These are phyloP conservation scores for Lamproptera curius DNA, from an alignment of 2,888 invertebrate genomes.

Conservation along the genomic window DNA sequence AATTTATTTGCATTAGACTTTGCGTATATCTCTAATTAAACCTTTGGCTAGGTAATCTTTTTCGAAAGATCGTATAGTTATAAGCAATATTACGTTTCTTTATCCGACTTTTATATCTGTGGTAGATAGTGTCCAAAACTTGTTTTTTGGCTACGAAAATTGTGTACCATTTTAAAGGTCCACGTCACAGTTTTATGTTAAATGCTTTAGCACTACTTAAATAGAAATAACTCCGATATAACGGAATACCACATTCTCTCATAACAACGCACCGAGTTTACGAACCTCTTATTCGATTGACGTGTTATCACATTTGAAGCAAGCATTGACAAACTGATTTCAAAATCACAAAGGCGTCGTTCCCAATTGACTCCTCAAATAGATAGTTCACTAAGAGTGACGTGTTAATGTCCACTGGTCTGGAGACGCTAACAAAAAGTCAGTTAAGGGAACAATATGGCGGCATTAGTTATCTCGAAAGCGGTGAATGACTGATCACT, in stretches of 20 bases:
- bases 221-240: not conserved
- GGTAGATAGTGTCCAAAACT: not conserved
- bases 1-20: too few relatives aligned
- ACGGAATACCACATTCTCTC: not conserved
- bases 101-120: not conserved
- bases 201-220: not conserved
- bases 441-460: slow-evolving; percentile 20
- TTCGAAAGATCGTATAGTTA: not conserved
- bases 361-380: slow-evolving; percentile 5
- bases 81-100: not conserved
- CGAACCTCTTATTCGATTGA: slow-evolving; percentile 14
- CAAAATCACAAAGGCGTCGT: not conserved
- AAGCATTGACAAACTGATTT: too few relatives aligned
- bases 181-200: not conserved
- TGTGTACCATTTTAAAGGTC: not conserved
- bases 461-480: slow-evolving; percentile 6
- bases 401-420: slow-evolving; percentile 9
- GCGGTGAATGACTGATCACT: slow-evolving; percentile 24
- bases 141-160: not conserved
- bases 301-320: slow-evolving; percentile 9
- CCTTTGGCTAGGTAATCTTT: too few relatives aligned
- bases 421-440: slow-evolving; percentile 21
- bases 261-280: not conserved
- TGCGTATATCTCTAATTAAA: too few relatives aligned
- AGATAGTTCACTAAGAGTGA: slow-evolving; percentile 10